Conservation (phyloP, 2,888 invertebrate species). For the Eilema depressum region DNA sequence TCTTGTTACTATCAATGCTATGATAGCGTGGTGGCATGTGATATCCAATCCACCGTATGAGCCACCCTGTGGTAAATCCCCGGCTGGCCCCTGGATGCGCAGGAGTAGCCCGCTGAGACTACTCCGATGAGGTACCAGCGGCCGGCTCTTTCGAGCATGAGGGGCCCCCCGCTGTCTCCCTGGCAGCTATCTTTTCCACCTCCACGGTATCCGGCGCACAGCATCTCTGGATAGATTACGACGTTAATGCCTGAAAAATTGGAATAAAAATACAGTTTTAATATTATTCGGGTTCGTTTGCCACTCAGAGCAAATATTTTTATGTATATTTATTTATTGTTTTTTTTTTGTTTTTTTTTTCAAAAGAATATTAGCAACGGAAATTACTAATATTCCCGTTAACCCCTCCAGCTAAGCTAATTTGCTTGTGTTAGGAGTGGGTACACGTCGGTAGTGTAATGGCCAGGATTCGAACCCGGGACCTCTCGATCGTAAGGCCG, state of each 20-base stretch:
- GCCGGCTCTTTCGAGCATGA: slow-evolving; percentile 95
- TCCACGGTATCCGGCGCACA: slow-evolving; percentile 96
- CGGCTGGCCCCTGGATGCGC: slow-evolving; percentile 97
- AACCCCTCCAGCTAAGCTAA: no score
- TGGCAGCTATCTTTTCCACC: slow-evolving; percentile 94
- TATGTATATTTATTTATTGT: no score
- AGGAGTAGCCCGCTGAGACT: slow-evolving; percentile 97
- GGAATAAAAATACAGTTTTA: not conserved
- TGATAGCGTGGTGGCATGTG: slow-evolving; percentile 85
- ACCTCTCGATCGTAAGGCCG: no score
- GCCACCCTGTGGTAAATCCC: slow-evolving; percentile 98
- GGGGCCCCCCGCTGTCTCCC: slow-evolving; percentile 95
- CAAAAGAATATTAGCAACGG: no score
- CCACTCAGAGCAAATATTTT: no score
- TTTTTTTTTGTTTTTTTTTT: no score
- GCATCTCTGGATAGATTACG: slow-evolving; percentile 97
- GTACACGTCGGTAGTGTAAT: no score
- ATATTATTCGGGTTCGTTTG: no score
- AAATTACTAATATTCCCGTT: no score
- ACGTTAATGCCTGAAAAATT: slow-evolving; percentile 91
- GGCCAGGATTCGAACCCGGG: no score
- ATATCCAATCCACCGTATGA: slow-evolving; percentile 97
- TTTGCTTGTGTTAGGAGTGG: no score
- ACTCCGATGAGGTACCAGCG: slow-evolving; percentile 97
- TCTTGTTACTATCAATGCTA: slow-evolving; percentile 55